Percentiles rank a stretch among this genome's conserved stretches.
Conservation (phyloP, 2,113 vertebrate species). For the Corythaixoides concolor region DNA sequence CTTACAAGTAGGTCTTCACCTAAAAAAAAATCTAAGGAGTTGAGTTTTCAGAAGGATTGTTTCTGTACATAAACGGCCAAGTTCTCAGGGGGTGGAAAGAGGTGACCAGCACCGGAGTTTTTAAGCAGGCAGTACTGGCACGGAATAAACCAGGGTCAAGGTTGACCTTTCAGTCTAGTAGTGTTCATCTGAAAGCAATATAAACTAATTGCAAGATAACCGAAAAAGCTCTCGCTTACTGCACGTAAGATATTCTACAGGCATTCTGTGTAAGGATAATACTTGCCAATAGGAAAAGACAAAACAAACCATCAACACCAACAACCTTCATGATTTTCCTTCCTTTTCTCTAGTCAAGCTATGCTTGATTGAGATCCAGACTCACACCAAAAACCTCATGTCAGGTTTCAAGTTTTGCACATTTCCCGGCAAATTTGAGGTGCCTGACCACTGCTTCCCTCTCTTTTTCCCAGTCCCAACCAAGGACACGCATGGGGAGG, state of each 20-base stretch:
- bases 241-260: background rate
- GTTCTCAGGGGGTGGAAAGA: background rate
- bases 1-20: background rate
- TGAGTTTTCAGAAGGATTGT: background rate
- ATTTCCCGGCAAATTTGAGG: conserved; percentile 20
- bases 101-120: background rate
- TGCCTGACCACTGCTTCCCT: conserved; percentile 36
- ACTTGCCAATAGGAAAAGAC: background rate
- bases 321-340: conserved; percentile 44
- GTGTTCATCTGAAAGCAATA: background rate
- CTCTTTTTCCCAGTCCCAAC: conserved; percentile 42
- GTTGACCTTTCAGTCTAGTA: background rate
- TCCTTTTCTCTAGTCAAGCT: conserved; percentile 12
- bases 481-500: conserved; percentile 35
- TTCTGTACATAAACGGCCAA: background rate
- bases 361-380: conserved; percentile 22
- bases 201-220: background rate
- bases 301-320: background rate
- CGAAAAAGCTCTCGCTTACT: background rate
- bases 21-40: background rate
- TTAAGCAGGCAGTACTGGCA: background rate
- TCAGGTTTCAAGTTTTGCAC: conserved; percentile 31
- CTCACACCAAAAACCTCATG: background rate
- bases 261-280: background rate
- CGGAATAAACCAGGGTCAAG: background rate